A percentile compares a stretch with the other conserved stretches of the same genome.
Evolutionary conservation across 2,888 invertebrate genomes (phyloP).

Genomic region (Sarcophaga carnaria): DNA sequence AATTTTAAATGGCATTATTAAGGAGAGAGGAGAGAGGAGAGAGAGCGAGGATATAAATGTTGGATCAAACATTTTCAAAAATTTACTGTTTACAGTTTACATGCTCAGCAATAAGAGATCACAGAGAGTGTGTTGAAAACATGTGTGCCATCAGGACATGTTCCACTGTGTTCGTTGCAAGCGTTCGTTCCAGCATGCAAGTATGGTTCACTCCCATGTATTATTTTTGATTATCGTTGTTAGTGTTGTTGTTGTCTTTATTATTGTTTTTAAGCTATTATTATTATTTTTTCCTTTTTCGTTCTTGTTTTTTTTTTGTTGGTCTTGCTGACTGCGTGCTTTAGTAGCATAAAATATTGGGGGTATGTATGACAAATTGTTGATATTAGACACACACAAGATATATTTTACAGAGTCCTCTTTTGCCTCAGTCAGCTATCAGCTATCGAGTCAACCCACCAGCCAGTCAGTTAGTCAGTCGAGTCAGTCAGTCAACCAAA

Average conservation of each 20-base stretch:
- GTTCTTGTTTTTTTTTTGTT: constrained; percentile 29
- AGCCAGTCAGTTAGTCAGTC: constrained; percentile 5
- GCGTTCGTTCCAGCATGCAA: not conserved
- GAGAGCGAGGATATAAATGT: no score
- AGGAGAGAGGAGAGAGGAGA: no score
- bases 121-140: no score
- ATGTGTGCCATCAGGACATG: not conserved
- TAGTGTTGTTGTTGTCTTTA: constrained; percentile 41
- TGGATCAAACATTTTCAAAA: no score
- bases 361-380: constrained; percentile 69
- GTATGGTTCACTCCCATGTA: constrained; percentile 43
- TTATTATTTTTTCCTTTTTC: constrained; percentile 29
- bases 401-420: constrained; percentile 63
- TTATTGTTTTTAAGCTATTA: constrained; percentile 26
- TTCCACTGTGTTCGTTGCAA: constrained; percentile 39
- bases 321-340: constrained; percentile 27
- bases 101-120: no score
- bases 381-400: constrained; percentile 66
- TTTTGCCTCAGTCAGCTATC: constrained; percentile 17
- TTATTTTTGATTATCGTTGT: constrained; percentile 52
- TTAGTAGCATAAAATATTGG: constrained; percentile 55
- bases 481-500: constrained; percentile 1
- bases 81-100: no score
- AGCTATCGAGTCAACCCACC: constrained; percentile 18
- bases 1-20: no score